Conservation (phyloP, 1,140 invertebrate species). For the Apis cerana region DNA sequence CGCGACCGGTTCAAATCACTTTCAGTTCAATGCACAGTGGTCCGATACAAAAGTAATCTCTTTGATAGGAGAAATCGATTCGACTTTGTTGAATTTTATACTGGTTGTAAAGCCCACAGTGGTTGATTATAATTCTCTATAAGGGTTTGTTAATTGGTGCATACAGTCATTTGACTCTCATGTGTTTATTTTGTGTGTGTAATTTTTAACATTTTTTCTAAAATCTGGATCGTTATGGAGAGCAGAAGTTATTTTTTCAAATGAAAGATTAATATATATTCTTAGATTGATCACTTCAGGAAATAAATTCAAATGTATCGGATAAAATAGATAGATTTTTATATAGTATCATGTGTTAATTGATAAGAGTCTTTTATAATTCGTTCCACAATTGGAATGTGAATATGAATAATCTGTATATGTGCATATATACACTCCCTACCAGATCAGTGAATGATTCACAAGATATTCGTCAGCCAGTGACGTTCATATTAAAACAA, state of each 20-base stretch:
- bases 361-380: no score
- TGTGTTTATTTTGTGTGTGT: background rate
- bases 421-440: background rate
- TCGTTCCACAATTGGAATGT: background rate
- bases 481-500: constrained; percentile 32
- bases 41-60: background rate
- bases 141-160: background rate
- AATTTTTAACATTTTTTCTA: background rate
- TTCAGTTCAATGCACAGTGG: constrained; percentile 26
- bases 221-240: background rate
- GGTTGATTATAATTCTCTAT: background rate
- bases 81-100: background rate
- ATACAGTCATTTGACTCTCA: background rate
- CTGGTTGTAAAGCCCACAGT: background rate
- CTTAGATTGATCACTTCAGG: no score
- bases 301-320: no score
- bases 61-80: background rate
- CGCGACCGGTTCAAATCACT: background rate
- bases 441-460: constrained; percentile 1
- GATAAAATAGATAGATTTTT: no score
- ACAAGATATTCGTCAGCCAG: background rate
- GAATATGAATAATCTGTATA: background rate
- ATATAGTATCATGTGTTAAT: no score
- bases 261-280: background rate
- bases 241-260: background rate